phyloP scores from a whole-genome alignment of 2,888 invertebrate species.

The Leptinotarsa peninsularis region DNA sequence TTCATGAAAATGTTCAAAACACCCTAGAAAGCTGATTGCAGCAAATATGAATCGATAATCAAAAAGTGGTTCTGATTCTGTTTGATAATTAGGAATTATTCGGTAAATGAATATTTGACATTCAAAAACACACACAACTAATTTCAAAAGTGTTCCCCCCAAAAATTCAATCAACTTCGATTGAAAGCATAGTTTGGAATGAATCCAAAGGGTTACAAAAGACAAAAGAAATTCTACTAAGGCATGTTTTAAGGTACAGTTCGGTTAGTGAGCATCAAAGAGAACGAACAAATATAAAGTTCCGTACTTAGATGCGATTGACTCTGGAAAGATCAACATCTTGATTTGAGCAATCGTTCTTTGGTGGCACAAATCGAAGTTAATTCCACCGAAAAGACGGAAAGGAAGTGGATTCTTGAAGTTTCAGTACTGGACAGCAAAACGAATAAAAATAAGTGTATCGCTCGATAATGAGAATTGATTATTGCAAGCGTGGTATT shows the following conservation, averaged over 20 bases:
- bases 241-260: constrained; percentile 24
- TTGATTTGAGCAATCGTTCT: constrained; percentile 1
- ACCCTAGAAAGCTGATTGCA: too few relatives aligned
- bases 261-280: constrained; percentile 42
- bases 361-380: background rate
- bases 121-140: too few relatives aligned
- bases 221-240: constrained; percentile 10
- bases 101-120: too few relatives aligned
- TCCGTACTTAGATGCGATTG: constrained; percentile 30
- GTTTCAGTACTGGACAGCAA: too few relatives aligned
- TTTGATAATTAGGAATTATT: too few relatives aligned
- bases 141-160: too few relatives aligned
- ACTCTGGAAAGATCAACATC: constrained; percentile 23
- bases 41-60: too few relatives aligned
- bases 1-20: too few relatives aligned
- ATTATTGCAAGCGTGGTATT: too few relatives aligned
- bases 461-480: too few relatives aligned
- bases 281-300: constrained; percentile 44
- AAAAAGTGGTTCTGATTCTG: too few relatives aligned
- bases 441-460: too few relatives aligned
- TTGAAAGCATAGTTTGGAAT: background rate
- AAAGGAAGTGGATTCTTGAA: background rate
- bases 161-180: background rate
- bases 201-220: background rate
- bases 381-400: background rate